Evolutionary conservation across 2,888 invertebrate genomes (phyloP).

Genomic region (Halocaridina rubra): DNA sequence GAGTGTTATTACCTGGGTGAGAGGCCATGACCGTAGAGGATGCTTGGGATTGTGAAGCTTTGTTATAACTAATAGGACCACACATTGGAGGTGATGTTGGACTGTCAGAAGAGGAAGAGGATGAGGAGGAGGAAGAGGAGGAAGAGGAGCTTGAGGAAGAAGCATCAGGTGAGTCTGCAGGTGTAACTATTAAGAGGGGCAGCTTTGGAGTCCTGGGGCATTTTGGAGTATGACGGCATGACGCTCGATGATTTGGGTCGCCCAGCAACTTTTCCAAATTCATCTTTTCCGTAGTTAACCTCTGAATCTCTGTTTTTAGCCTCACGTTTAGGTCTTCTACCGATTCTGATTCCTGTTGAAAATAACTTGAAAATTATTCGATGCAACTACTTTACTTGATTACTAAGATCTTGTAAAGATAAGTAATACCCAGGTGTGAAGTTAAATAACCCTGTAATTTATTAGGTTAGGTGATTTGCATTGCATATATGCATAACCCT

Average conservation of each 20-base stretch:
- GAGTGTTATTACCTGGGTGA: background rate
- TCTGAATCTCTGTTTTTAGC: constrained; percentile 59
- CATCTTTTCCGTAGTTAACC: constrained; percentile 51
- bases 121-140: constrained; percentile 39
- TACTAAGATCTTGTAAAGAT: too few species aligned
- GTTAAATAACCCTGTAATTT: too few species aligned
- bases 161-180: constrained; percentile 51
- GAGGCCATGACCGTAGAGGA: background rate
- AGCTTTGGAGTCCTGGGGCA: constrained; percentile 27
- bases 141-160: constrained; percentile 36
- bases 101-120: constrained; percentile 27
- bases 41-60: constrained; percentile 12
- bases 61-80: constrained; percentile 15
- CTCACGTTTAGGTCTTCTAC: constrained; percentile 57
- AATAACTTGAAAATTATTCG: background rate
- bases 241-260: constrained; percentile 56
- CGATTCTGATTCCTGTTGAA: constrained; percentile 57
- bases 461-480: too few species aligned
- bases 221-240: constrained; percentile 53
- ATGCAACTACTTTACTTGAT: too few species aligned
- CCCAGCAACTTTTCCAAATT: constrained; percentile 56
- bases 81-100: constrained; percentile 37
- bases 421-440: too few species aligned
- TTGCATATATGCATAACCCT: too few species aligned
- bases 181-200: constrained; percentile 54